Conservation (phyloP, 2,888 invertebrate species). For the Nudaria mundana region DNA sequence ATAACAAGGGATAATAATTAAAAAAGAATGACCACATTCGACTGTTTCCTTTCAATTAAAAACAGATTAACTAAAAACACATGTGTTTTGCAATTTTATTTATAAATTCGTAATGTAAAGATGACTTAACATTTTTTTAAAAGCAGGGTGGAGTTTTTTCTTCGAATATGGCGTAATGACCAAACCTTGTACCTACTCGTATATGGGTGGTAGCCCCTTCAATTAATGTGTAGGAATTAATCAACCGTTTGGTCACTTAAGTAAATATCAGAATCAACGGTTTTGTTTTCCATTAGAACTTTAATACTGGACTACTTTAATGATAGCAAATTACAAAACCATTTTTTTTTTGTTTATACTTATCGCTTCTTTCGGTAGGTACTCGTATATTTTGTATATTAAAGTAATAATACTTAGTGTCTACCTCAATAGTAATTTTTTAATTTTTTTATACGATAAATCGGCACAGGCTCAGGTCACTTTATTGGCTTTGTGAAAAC, state of each 20-base stretch:
- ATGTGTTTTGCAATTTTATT: constrained; percentile 39
- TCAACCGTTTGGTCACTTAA: constrained; percentile 4
- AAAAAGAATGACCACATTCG: constrained; percentile 49
- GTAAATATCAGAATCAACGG: background rate
- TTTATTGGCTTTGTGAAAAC: too few relatives aligned
- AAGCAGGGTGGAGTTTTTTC: constrained; percentile 21
- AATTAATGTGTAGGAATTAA: constrained; percentile 13
- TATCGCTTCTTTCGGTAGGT: background rate
- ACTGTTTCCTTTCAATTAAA: constrained; percentile 48
- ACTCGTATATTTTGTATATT: too few relatives aligned
- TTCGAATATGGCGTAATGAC: constrained; percentile 14
- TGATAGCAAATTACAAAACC: background rate
- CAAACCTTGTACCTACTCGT: too few relatives aligned
- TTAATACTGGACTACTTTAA: background rate
- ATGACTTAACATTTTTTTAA: constrained; percentile 26
- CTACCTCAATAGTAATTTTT: too few relatives aligned
- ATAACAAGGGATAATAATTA: constrained; percentile 40
- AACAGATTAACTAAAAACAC: constrained; percentile 50
- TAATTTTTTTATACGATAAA: too few relatives aligned
- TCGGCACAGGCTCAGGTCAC: too few relatives aligned
- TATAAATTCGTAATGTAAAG: constrained; percentile 22
- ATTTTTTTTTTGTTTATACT: background rate
- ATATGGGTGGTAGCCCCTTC: constrained; percentile 12
- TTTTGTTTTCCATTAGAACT: background rate
- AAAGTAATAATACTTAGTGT: too few relatives aligned